Base-by-base conservation (phyloP, 2,888 invertebrate genomes). In the Platynereis dumerilii region DNA sequence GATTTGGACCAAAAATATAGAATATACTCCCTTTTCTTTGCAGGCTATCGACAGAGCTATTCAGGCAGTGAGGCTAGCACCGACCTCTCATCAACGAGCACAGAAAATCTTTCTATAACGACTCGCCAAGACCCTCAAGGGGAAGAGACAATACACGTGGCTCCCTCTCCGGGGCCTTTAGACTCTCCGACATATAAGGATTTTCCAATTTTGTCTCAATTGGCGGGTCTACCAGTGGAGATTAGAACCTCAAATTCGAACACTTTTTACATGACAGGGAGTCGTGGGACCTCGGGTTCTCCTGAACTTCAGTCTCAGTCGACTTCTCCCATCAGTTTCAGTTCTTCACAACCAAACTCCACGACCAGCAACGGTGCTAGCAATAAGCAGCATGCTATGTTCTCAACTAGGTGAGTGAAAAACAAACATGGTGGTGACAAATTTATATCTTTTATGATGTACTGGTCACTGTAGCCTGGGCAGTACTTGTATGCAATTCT, bases 111-210 rank as follows among this genome's bases (percentile, higher is more conserved):
- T 70, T 92, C 79, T 22, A 74, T 75, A 1, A 74, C 74, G 27
- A 74, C 74, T 54, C 87, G 94, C 44, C 94, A 94, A 78, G 94
- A 94, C 81, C 94, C 94, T 0, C 94, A 94, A 83, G 94, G 94
- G 0, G 93, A 94, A 84, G 94, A 94, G 84, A 92, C 76, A 1
- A 77, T 78, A 56, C 28, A 48, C 10, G 61, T 44, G 20, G 55
- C 54, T 15, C 61, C 61, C n/a, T 61, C 61, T 29, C 28, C 52
- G 7, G 39, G 52, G 34, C 54, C 54, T 34, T 34, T 34, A 12
- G 34, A 34, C 12, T 34, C 34, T 34, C 34, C 34, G 34, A 34
- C 34, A 34, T 34, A 34, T 12, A 34, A 34, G 34, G 34, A 34
- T 34, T 34, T 34, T 34, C 34, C 34, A 7, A 34, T 34, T 34